Evolutionary conservation across 2,888 invertebrate species (phyloP), one percentile per base, ranked within the genome.

Genomic region (Pyrrhosoma nymphula): DNA sequence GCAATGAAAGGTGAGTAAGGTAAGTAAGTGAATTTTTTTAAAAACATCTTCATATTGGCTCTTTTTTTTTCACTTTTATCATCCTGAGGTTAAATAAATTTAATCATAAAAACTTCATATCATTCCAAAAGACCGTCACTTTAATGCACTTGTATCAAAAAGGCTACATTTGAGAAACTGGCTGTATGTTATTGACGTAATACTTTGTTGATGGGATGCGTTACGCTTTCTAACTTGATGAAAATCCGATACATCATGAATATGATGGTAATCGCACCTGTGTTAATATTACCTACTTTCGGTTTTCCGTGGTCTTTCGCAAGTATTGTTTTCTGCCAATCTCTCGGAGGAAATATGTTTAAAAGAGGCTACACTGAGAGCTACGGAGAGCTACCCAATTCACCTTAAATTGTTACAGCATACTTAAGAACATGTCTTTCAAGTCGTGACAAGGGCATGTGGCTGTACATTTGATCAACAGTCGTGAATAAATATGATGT

Each of bases 221-320:
- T 82, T 30, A 82, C 82, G 82, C 82, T 82, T 82, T 82, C 82
- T 82, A 82, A 82, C 82, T 16, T 16, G 82, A 82, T 82, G 82
- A 82, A 30, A 82, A 82, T 82, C 30, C 82, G 35, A 82, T 82
- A 10, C 35, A 82, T 35, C 82, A n/a, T 35, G 82, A 35, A 35
- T 35, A n/a, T 14, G 82, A 82, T 82, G 14, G 12, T 35, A 82
- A 82, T 82, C 82, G 14, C 3, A 18, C 30, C 35, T 82, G 18
- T 30, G 18, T 35, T 82, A 82, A 30, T 82, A 35, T 16, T 35
- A 35, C 82, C 35, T 35, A 82, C 82, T 82, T 82, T 82, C 82
- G 82, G 35, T 35, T 82, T 82, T 3, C 82, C 35, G 35, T 23
- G n/a, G 3, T 82, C 82, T 82, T 82, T 82, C 82, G 82, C 35